Percentiles rank a stretch among this genome's conserved stretches.
Conservation (phyloP, 2,888 invertebrate genomes). For the Stratiomys singularior region DNA sequence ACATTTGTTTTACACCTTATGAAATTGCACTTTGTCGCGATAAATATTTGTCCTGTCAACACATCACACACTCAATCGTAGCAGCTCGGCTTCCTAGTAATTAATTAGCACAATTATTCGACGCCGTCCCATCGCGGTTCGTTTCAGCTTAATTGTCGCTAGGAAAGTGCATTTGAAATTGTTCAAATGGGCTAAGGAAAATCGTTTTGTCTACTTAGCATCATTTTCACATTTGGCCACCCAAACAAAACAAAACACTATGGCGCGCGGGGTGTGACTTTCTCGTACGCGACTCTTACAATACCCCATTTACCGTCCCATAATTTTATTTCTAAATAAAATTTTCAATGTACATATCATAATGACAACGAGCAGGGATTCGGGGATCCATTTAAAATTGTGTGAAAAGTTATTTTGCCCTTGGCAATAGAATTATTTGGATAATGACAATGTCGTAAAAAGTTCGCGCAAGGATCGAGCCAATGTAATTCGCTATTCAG, state of each 20-base stretch:
- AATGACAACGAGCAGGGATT: neutral
- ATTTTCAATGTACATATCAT: neutral
- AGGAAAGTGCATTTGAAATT: neutral
- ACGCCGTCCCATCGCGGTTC: neutral
- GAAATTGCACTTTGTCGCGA: neutral
- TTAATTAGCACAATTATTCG: conserved; percentile 32
- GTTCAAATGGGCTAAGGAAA: neutral
- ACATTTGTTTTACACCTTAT: conserved; percentile 4
- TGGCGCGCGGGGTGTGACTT: neutral
- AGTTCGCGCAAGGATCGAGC: no score
- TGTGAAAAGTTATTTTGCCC: no score
- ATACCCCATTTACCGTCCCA: neutral
- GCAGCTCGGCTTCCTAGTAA: neutral
- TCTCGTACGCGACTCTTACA: neutral
- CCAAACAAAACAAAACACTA: neutral
- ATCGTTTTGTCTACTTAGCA: conserved; percentile 20
- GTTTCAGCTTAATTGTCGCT: conserved; percentile 14
- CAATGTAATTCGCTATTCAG: no score
- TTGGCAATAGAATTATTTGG: no score
- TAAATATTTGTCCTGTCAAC: conserved; percentile 5
- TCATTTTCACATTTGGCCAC: conserved; percentile 1
- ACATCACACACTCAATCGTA: neutral
- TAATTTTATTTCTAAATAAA: conserved; percentile 10
- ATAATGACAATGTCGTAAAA: no score
- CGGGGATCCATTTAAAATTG: no score